Evolutionary conservation across 2,113 vertebrate species (phyloP).

Genomic region (Indri indri): DNA sequence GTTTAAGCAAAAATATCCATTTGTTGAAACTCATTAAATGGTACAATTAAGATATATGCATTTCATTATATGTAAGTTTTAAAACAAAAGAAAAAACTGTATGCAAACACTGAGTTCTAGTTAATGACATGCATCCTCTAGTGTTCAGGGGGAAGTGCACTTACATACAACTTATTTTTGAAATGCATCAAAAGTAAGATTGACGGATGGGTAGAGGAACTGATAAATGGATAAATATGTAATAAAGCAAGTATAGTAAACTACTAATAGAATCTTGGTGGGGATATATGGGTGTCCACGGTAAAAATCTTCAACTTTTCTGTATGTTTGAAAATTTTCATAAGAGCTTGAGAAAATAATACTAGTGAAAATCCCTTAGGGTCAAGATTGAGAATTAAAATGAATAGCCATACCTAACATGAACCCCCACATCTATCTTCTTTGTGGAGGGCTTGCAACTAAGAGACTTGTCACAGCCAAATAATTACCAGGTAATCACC

Average conservation of each 20-base stretch:
- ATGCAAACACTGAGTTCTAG: neutral
- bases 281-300: neutral
- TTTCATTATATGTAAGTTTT: constrained; percentile 10
- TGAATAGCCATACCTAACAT: neutral
- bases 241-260: neutral
- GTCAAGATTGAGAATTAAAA: neutral
- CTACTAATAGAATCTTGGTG: neutral
- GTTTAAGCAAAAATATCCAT: neutral
- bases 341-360: constrained; percentile 2
- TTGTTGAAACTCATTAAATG: neutral
- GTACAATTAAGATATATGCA: neutral
- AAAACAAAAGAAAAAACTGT: neutral
- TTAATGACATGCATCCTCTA: neutral
- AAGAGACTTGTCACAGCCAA: neutral
- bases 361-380: neutral
- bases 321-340: neutral
- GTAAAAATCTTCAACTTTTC: neutral
- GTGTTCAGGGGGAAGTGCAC: neutral
- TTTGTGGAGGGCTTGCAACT: neutral
- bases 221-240: neutral
- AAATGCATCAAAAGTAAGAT: neutral
- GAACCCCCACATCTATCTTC: neutral
- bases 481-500: neutral
- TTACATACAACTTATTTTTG: neutral
- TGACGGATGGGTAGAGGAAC: neutral